Evolutionary conservation across 2,888 invertebrate genomes (phyloP).

Genomic region (Dimorphilus gyrociliatus): DNA sequence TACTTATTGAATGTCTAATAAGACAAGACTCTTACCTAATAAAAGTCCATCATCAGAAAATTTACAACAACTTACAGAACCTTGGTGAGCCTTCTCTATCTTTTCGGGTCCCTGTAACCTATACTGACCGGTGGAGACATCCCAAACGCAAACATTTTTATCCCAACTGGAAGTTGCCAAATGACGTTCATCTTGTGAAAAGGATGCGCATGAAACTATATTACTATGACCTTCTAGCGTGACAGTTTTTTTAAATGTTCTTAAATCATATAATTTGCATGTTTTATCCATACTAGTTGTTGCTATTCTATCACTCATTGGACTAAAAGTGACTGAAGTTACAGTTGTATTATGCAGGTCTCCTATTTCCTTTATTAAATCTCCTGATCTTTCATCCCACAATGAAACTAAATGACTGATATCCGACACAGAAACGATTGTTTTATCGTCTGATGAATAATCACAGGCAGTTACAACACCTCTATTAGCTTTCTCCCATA

Average conservation of each 20-base stretch:
- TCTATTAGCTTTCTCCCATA: slow-evolving; percentile 5
- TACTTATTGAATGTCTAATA: slow-evolving; percentile 1
- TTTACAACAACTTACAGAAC: slow-evolving; percentile 30
- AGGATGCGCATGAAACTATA: slow-evolving; percentile 24
- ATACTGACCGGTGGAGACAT: slow-evolving; percentile 34
- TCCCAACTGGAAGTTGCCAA: slow-evolving; percentile 37
- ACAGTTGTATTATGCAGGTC: slow-evolving; percentile 28
- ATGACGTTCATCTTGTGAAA: slow-evolving; percentile 26
- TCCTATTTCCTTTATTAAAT: slow-evolving; percentile 12
- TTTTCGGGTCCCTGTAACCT: slow-evolving; percentile 24
- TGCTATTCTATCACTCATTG: slow-evolving; percentile 25
- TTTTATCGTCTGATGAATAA: slow-evolving; percentile 2
- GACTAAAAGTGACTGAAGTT: slow-evolving; percentile 26
- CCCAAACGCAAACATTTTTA: slow-evolving; percentile 31
- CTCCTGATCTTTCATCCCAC: slow-evolving; percentile 5
- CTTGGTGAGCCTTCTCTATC: slow-evolving; percentile 29
- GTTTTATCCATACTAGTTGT: slow-evolving; percentile 35
- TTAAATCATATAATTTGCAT: slow-evolving; percentile 30
- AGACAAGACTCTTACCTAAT: background rate
- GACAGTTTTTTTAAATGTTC: slow-evolving; percentile 22
- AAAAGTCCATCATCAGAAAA: slow-evolving; percentile 24
- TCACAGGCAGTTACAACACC: slow-evolving; percentile 5
- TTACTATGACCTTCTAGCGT: slow-evolving; percentile 30
- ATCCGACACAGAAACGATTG: slow-evolving; percentile 3
- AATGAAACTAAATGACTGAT: slow-evolving; percentile 4